A percentile compares a stretch with the other conserved stretches of the same genome.
Evolutionary conservation across 1,140 invertebrate species (phyloP).

Genomic region (Babylonia areolata): DNA sequence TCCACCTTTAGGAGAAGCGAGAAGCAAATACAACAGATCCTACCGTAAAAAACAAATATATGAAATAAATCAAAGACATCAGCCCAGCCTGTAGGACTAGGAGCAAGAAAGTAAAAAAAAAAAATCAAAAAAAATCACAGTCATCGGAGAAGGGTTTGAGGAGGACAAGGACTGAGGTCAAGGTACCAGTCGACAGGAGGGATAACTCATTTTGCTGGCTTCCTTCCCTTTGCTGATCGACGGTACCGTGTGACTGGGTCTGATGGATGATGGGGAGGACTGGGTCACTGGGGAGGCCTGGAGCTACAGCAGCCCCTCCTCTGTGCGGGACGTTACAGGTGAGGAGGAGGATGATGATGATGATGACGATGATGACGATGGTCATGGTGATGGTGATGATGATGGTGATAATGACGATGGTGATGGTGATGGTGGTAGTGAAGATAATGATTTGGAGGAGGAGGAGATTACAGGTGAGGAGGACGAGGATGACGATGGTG

Average conservation of each 20-base stretch:
- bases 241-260: not conserved
- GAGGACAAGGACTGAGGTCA: too few relatives aligned
- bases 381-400: constrained; percentile 7
- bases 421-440: too few relatives aligned
- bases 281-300: not conserved
- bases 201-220: not conserved
- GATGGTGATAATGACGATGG: constrained; percentile 14
- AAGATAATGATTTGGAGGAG: too few relatives aligned
- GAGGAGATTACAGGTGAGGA: not conserved
- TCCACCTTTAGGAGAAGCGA: too few relatives aligned
- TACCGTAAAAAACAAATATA: too few relatives aligned
- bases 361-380: not conserved
- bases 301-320: constrained; percentile 4
- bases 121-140: not conserved
- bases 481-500: too few relatives aligned
- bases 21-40: too few relatives aligned
- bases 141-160: not conserved
- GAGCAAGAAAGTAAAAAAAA: too few relatives aligned
- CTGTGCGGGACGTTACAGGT: not conserved
- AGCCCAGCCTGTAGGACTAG: too few relatives aligned
- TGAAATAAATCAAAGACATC: too few relatives aligned
- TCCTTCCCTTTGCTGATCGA: not conserved
- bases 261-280: not conserved
- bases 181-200: not conserved
- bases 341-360: too few relatives aligned